Percentiles rank a stretch among this genome's conserved stretches.
phyloP scores from a whole-genome alignment of 2,797 vertebrate genomes.

The Rousettus madagascariensis region DNA sequence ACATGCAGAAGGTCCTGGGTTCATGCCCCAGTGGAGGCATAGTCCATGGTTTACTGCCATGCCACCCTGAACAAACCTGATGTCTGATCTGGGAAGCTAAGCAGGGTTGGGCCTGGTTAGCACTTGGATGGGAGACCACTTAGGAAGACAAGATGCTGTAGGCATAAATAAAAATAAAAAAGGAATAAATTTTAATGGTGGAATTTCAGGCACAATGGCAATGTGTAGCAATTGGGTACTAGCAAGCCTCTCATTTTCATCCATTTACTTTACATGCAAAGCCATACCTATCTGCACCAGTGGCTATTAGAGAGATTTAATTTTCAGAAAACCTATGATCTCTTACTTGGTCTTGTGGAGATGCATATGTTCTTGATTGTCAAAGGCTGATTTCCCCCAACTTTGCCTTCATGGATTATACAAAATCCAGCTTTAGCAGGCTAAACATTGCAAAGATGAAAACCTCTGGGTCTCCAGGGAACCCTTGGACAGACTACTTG shows the following conservation, averaged over 20 bases:
- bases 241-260: not conserved
- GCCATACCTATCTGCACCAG: not conserved
- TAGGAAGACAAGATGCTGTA: too few relatives aligned
- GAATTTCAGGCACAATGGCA: not conserved
- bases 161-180: not conserved
- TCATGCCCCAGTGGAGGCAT: too few relatives aligned
- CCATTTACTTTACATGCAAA: not conserved
- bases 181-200: not conserved
- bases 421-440: constrained; percentile 32
- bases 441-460: constrained; percentile 18
- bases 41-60: too few relatives aligned
- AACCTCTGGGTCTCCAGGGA: constrained; percentile 44
- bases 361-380: constrained; percentile 27
- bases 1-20: too few relatives aligned
- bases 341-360: not conserved
- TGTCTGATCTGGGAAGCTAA: too few relatives aligned
- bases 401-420: not conserved
- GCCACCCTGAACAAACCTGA: too few relatives aligned
- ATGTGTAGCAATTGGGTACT: not conserved
- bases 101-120: too few relatives aligned
- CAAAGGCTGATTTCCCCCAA: not conserved
- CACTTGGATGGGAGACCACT: too few relatives aligned
- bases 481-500: not conserved
- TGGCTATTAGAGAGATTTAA: constrained; percentile 14
- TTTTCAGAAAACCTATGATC: not conserved